A percentile compares a stretch with the other conserved stretches of the same genome.
phyloP scores from a whole-genome alignment of 1,140 invertebrate genomes.

The Nephotettix cincticeps region DNA sequence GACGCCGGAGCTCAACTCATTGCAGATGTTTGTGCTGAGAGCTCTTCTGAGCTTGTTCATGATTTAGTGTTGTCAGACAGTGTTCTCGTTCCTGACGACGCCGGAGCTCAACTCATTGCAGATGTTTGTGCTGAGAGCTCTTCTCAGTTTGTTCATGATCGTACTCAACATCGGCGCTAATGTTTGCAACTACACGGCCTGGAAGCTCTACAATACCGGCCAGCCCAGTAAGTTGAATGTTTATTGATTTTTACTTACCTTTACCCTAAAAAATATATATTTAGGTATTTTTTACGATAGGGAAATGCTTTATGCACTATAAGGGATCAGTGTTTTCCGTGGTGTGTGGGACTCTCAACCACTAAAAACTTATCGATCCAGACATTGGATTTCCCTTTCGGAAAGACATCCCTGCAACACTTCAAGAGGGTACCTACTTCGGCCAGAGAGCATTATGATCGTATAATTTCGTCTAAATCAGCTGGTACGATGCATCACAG shows the following conservation, averaged over 20 bases:
- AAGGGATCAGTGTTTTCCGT: background rate
- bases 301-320: too few species aligned
- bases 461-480: too few species aligned
- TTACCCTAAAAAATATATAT: background rate
- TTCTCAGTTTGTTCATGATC: conserved; percentile 4
- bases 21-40: too few species aligned
- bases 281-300: background rate
- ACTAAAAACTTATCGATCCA: too few species aligned
- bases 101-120: conserved; percentile 30
- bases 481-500: too few species aligned
- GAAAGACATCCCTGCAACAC: background rate
- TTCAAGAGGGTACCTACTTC: background rate
- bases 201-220: background rate
- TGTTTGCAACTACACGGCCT: background rate
- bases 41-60: too few species aligned
- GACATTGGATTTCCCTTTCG: too few species aligned
- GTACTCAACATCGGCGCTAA: background rate
- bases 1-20: conserved; percentile 16
- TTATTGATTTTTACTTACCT: background rate
- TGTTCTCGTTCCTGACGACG: conserved; percentile 32
- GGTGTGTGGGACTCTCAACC: background rate
- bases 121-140: conserved; percentile 13
- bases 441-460: too few species aligned
- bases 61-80: conserved; percentile 29
- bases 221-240: background rate